Evolutionary conservation across 2,888 invertebrate species (phyloP).

Genomic region (Neria commutata): DNA sequence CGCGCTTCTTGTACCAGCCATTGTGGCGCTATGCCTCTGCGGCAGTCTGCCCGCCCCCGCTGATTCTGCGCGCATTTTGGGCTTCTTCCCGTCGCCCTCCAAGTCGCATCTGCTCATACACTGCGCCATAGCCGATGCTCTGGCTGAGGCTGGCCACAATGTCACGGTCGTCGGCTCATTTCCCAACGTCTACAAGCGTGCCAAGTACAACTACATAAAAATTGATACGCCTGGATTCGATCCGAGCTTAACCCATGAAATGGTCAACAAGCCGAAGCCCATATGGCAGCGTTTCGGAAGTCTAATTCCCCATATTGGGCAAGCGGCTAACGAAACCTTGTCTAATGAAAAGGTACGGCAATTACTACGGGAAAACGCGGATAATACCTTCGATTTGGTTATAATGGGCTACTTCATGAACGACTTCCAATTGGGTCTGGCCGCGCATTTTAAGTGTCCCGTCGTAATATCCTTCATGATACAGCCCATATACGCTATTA

Average conservation of each 20-base stretch:
- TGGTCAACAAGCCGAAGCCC: slow-evolving; percentile 32
- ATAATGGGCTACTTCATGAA: slow-evolving; percentile 51
- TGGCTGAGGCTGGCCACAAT: slow-evolving; percentile 52
- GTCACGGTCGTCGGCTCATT: slow-evolving; percentile 46
- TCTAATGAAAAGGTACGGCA: slow-evolving; percentile 34
- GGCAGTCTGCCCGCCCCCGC: no score
- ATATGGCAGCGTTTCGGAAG: slow-evolving; percentile 29
- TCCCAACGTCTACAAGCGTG: slow-evolving; percentile 35
- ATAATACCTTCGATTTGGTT: slow-evolving; percentile 47
- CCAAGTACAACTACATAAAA: slow-evolving; percentile 38
- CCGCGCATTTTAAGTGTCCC: slow-evolving; percentile 53
- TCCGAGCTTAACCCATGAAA: slow-evolving; percentile 22
- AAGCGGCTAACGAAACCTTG: slow-evolving; percentile 32
- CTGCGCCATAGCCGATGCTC: slow-evolving; percentile 43
- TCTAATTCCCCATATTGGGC: slow-evolving; percentile 16
- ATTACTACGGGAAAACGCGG: slow-evolving; percentile 34
- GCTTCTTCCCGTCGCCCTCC: background rate
- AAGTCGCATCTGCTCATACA: slow-evolving; percentile 51
- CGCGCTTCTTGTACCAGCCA: no score
- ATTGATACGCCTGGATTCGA: slow-evolving; percentile 28
- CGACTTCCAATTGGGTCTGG: slow-evolving; percentile 53
- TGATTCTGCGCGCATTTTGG: background rate
- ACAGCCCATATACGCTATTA: slow-evolving; percentile 33
- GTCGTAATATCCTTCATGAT: slow-evolving; percentile 45
- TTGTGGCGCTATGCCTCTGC: no score